Evolutionary conservation across 2,797 vertebrate genomes (phyloP).

Genomic region (Notoglanidium macrostoma): DNA sequence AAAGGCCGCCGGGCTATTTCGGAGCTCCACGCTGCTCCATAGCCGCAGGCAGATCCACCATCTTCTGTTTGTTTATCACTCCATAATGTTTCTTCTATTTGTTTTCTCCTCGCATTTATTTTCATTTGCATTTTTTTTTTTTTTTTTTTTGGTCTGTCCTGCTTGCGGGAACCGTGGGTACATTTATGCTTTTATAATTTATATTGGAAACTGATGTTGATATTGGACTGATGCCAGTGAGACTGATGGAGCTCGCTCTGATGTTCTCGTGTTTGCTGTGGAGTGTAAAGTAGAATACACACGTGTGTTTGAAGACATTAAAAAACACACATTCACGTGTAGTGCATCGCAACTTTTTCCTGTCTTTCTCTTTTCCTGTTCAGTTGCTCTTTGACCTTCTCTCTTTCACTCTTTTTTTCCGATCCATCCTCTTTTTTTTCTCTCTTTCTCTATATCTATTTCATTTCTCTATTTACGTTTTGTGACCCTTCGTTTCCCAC

Average conservation of each 20-base stretch:
- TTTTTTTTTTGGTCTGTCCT: background rate
- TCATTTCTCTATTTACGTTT: background rate
- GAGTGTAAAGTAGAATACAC: background rate
- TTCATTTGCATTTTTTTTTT: constrained; percentile 23
- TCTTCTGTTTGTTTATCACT: constrained; percentile 50
- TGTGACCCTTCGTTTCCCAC: background rate
- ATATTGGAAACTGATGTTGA: constrained; percentile 21
- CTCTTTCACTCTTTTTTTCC: too few relatives aligned
- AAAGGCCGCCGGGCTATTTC: constrained; percentile 70
- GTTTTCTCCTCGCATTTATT: constrained; percentile 45
- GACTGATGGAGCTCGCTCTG: background rate
- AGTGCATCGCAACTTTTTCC: background rate
- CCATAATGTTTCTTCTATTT: constrained; percentile 51
- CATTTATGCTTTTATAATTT: constrained; percentile 36
- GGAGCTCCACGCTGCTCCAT: constrained; percentile 66
- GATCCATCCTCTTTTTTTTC: background rate
- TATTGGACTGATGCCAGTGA: constrained; percentile 13
- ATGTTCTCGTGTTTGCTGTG: background rate
- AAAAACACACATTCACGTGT: background rate
- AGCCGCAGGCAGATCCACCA: constrained; percentile 29
- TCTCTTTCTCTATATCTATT: background rate
- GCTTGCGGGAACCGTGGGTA: constrained; percentile 27
- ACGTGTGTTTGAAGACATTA: background rate
- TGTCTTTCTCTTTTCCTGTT: background rate
- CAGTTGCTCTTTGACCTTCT: background rate